phyloP scores from a whole-genome alignment of 2,797 vertebrate genomes.

The Brachymystax lenok region DNA sequence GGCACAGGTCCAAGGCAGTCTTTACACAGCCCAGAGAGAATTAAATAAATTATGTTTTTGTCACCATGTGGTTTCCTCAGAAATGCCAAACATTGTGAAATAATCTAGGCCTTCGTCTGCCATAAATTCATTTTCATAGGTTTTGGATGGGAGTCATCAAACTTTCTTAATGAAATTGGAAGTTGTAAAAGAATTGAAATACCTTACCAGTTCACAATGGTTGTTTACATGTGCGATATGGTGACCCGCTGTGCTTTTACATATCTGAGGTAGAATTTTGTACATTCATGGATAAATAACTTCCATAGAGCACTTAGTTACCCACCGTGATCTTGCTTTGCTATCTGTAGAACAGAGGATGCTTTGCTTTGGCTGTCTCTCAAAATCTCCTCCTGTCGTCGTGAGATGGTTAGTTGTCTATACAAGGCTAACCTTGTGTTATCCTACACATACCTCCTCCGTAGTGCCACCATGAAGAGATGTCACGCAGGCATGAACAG shows the following conservation, averaged over 20 bases:
- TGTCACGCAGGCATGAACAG: constrained; percentile 29
- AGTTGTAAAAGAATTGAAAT: background rate
- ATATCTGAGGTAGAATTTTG: background rate
- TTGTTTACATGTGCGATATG: background rate
- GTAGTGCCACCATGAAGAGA: constrained; percentile 24
- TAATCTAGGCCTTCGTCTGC: background rate
- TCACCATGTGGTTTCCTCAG: constrained; percentile 28
- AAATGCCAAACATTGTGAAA: constrained; percentile 13
- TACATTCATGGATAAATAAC: background rate
- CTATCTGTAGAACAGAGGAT: constrained; percentile 9
- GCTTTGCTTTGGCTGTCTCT: constrained; percentile 7
- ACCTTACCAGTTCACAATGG: background rate
- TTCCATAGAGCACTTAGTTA: background rate
- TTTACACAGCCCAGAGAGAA: constrained; percentile 17
- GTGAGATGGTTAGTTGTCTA: constrained; percentile 5
- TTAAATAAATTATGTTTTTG: constrained; percentile 25
- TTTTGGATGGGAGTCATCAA: constrained; percentile 17
- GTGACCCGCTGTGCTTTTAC: background rate
- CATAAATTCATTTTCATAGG: constrained; percentile 3
- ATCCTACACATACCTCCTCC: constrained; percentile 25
- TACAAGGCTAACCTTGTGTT: constrained; percentile 21
- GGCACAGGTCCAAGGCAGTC: constrained; percentile 9
- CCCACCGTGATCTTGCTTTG: background rate
- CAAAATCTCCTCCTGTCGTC: constrained; percentile 7
- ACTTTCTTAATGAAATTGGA: constrained; percentile 11